phyloP scores from a whole-genome alignment of 2,797 vertebrate species.

The Pseudotriccus pelzelni region DNA sequence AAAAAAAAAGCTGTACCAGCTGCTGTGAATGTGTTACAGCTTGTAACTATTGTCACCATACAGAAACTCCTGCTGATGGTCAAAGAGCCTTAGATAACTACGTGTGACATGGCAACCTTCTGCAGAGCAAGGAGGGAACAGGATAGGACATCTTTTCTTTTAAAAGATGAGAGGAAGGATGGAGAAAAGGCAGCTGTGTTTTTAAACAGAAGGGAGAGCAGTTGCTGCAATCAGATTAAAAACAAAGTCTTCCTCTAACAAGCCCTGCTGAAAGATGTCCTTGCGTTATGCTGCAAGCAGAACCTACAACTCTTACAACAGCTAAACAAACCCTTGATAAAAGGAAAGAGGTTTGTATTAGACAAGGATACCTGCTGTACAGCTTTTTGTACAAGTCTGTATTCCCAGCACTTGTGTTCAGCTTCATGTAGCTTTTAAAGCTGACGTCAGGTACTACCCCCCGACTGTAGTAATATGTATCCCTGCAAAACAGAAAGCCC shows the following conservation, averaged over 20 bases:
- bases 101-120: background rate
- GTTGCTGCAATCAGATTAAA: background rate
- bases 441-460: background rate
- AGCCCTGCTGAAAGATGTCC: background rate
- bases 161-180: background rate
- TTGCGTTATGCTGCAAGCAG: background rate
- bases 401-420: slow-evolving; percentile 68
- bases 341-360: background rate
- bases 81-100: background rate
- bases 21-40: background rate
- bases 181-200: background rate
- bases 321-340: background rate
- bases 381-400: slow-evolving; percentile 77
- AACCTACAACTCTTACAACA: background rate
- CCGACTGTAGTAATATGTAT: slow-evolving; percentile 71
- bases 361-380: slow-evolving; percentile 71
- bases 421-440: slow-evolving; percentile 72
- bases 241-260: background rate
- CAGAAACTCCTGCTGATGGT: background rate
- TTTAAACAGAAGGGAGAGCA: background rate
- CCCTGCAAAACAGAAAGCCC: slow-evolving; percentile 66
- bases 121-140: background rate
- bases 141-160: background rate
- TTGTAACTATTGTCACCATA: background rate
- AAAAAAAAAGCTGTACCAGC: background rate